Evolutionary conservation across 64 coral and sea anemone species (phyloP).

Genomic region (Pocillopora damicornis): DNA sequence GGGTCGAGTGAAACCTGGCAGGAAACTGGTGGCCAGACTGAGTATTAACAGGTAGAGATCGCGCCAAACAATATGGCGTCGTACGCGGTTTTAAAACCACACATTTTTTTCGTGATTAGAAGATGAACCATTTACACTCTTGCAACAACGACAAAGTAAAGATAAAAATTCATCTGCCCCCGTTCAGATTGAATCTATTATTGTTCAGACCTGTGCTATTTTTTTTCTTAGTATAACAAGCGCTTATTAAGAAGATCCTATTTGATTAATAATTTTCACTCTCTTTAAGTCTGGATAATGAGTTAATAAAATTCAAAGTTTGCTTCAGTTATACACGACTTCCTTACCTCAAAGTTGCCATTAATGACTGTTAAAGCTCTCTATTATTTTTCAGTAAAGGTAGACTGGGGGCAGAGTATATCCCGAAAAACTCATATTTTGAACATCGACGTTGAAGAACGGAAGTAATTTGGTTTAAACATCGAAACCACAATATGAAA

Average conservation of each 20-base stretch:
- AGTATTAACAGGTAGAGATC: not conserved
- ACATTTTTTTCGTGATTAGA: not conserved
- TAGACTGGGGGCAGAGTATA: not conserved
- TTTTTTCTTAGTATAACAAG: too few relatives aligned
- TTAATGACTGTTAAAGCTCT: not conserved
- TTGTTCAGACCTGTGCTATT: too few relatives aligned
- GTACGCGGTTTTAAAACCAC: not conserved
- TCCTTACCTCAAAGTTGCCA: not conserved
- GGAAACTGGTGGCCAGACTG: constrained; percentile 8
- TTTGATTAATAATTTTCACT: too few relatives aligned
- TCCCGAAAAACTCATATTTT: not conserved
- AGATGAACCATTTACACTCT: not conserved
- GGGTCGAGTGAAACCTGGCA: not conserved
- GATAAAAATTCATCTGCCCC: too few relatives aligned
- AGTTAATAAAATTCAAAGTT: too few relatives aligned
- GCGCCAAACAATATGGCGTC: not conserved
- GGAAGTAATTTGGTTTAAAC: not conserved
- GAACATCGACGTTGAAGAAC: not conserved
- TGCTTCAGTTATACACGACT: too few relatives aligned
- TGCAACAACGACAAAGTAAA: not conserved
- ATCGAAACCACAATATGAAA: too few relatives aligned
- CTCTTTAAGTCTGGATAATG: too few relatives aligned
- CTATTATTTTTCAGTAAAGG: not conserved
- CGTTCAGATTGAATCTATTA: too few relatives aligned
- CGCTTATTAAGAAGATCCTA: too few relatives aligned